Evolutionary conservation across 2,113 vertebrate species (phyloP).

Genomic region (human): DNA sequence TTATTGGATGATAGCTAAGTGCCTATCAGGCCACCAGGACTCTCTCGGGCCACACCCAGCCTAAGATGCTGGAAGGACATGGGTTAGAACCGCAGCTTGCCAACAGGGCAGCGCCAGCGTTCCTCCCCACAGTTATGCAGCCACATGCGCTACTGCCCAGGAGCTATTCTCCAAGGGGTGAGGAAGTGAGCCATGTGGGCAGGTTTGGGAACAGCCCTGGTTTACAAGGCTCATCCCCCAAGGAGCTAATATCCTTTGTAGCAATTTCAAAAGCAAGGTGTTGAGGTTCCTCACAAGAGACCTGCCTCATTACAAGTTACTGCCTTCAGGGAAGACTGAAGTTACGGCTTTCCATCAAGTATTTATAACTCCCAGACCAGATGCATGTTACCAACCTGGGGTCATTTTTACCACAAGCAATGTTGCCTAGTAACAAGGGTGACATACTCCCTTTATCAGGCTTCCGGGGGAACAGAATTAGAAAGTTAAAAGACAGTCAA

Average conservation of each 20-base stretch:
- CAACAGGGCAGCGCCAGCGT: neutral
- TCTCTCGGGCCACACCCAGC: neutral
- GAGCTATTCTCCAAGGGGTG: rapidly evolving
- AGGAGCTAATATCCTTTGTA: neutral
- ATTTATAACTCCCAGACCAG: neutral
- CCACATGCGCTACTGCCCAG: rapidly evolving
- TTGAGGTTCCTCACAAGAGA: neutral
- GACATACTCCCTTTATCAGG: neutral
- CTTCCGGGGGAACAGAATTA: neutral
- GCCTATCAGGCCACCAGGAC: neutral
- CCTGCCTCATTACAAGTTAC: neutral
- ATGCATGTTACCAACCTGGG: neutral
- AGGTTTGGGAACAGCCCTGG: neutral
- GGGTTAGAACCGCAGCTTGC: neutral
- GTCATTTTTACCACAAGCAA: neutral
- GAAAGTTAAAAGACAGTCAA: neutral
- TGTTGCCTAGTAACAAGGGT: neutral
- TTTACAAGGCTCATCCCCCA: neutral
- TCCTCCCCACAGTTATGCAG: too few species aligned
- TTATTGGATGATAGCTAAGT: neutral
- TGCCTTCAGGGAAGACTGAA: neutral
- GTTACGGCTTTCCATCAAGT: neutral
- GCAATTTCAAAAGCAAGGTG: neutral
- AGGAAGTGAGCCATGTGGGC: too few species aligned
- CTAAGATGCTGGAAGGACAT: neutral